phyloP scores from a whole-genome alignment of 2,113 vertebrate species.

The Calonectris borealis region DNA sequence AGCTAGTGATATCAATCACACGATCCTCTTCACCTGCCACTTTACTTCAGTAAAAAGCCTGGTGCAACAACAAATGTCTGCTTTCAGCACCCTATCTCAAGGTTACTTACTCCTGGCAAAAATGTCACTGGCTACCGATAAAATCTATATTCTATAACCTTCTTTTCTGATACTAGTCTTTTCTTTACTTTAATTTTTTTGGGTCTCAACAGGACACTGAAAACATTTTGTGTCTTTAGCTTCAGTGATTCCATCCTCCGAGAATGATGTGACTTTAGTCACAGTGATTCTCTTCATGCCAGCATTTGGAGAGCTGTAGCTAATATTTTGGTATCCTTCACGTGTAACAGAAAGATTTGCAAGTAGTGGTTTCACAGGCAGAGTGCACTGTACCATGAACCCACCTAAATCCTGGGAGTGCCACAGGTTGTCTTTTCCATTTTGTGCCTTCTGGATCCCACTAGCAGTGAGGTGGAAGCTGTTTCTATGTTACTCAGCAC shows the following conservation, averaged over 20 bases:
- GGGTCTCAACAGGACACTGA: neutral
- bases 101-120: neutral
- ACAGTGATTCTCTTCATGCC: neutral
- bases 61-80: fast-evolving
- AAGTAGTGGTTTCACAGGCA: neutral
- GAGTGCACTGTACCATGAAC: neutral
- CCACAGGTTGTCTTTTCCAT: neutral
- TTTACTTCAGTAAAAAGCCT: neutral
- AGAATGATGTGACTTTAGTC: neutral
- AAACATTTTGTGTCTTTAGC: neutral
- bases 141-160: neutral
- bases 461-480: neutral
- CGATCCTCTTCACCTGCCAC: neutral
- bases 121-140: neutral
- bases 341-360: neutral
- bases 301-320: neutral
- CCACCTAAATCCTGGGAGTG: neutral
- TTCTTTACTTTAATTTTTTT: neutral
- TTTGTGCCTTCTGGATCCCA: neutral
- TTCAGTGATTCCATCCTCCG: neutral
- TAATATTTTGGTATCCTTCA: neutral
- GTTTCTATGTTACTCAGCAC: neutral
- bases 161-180: neutral
- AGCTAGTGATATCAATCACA: neutral
- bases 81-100: neutral